phyloP scores from a whole-genome alignment of 1,140 invertebrate species.

The Condylostylus longicornis region DNA sequence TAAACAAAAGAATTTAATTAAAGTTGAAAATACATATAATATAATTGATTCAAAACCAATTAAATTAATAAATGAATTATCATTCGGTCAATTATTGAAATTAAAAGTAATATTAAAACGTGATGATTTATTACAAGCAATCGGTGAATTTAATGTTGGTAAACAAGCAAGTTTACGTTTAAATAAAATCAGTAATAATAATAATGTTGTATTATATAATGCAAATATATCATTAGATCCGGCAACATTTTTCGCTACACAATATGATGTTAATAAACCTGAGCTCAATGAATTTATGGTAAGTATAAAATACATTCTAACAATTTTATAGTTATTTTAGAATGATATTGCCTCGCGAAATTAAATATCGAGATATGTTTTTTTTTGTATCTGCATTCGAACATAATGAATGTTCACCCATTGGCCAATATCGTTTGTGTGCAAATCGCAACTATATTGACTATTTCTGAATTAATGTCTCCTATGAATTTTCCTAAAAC shows the following conservation, averaged over 20 bases:
- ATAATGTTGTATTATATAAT: constrained; percentile 41
- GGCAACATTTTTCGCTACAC: constrained; percentile 49
- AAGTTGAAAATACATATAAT: constrained; percentile 17
- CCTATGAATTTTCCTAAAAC: too few relatives aligned
- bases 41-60: constrained; percentile 16
- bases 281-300: constrained; percentile 43
- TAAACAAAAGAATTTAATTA: constrained; percentile 13
- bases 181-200: too few relatives aligned
- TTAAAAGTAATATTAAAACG: constrained; percentile 25
- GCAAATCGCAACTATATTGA: too few relatives aligned
- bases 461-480: too few relatives aligned
- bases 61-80: constrained; percentile 15
- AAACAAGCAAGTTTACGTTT: constrained; percentile 46
- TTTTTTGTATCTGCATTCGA: too few relatives aligned
- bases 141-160: constrained; percentile 41
- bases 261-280: constrained; percentile 44
- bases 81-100: too few relatives aligned
- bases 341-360: too few relatives aligned
- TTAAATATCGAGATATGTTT: too few relatives aligned
- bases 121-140: constrained; percentile 38
- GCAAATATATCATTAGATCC: constrained; percentile 45
- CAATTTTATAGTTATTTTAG: too few relatives aligned
- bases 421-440: too few relatives aligned
- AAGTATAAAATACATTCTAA: too few relatives aligned
- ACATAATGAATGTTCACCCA: too few relatives aligned